These are phyloP conservation scores for Heliconius hortense DNA, from an alignment of 2,888 invertebrate genomes.

Conservation along the genomic window DNA sequence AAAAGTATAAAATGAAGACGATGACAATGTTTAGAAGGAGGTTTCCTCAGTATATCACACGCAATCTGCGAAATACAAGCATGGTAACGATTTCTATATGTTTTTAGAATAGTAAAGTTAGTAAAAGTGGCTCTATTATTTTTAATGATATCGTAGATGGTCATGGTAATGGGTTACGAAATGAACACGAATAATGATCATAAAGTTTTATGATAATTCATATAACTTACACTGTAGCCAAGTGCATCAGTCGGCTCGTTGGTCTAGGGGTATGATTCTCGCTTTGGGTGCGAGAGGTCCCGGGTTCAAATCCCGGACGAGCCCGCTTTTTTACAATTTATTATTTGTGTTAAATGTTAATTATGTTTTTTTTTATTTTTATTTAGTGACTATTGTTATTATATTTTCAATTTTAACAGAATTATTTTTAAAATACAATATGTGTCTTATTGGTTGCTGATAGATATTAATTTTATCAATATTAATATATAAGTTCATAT, in stretches of 20 bases:
- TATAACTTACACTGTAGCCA: background rate
- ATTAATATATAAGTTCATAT: too few species aligned
- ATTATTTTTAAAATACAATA: too few species aligned
- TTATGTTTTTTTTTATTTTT: too few species aligned
- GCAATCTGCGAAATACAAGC: background rate
- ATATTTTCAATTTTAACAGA: too few species aligned
- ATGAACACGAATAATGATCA: background rate
- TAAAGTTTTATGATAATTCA: background rate
- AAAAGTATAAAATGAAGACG: background rate
- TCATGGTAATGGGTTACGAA: background rate
- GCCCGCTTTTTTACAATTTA: slow-evolving; percentile 48
- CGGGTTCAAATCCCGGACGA: slow-evolving; percentile 76
- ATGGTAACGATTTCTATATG: background rate
- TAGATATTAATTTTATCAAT: too few species aligned
- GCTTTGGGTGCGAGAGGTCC: slow-evolving; percentile 76
- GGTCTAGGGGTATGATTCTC: slow-evolving; percentile 73
- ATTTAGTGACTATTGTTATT: too few species aligned
- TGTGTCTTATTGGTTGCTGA: too few species aligned
- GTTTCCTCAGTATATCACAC: background rate
- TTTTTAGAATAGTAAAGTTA: background rate
- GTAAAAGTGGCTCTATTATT: slow-evolving; percentile 5
- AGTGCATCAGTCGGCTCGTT: slow-evolving; percentile 55
- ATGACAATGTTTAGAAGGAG: background rate
- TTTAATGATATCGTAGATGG: background rate
- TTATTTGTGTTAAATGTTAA: too few species aligned